Evolutionary conservation across 2,888 invertebrate genomes (phyloP).

Genomic region (Sepiola atlantica): DNA sequence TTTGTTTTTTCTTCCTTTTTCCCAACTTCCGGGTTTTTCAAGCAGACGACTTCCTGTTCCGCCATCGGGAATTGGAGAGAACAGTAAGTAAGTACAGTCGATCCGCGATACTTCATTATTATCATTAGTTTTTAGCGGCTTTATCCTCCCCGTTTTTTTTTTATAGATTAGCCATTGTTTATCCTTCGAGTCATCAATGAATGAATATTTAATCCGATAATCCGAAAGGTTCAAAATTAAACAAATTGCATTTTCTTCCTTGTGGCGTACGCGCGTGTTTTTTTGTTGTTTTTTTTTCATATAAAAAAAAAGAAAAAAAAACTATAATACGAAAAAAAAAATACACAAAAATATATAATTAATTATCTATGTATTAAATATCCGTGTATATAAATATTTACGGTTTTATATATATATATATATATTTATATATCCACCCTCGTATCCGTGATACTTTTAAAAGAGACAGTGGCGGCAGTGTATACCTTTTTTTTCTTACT

Average conservation of each 20-base stretch:
- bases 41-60: slow-evolving; percentile 47
- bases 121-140: background rate
- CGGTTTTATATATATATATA: too few relatives aligned
- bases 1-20: background rate
- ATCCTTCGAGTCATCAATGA: slow-evolving; percentile 32
- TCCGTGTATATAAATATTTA: too few relatives aligned
- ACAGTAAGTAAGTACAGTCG: background rate
- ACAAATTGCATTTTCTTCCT: background rate
- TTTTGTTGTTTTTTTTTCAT: too few relatives aligned
- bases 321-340: too few relatives aligned
- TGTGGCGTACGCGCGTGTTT: background rate
- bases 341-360: background rate
- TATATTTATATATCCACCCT: background rate
- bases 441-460: background rate
- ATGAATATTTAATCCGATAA: background rate
- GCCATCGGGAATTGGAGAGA: slow-evolving; percentile 40
- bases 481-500: background rate
- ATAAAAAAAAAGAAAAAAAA: too few relatives aligned
- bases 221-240: background rate
- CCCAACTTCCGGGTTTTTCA: slow-evolving; percentile 38
- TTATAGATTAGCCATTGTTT: background rate
- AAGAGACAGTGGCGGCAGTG: background rate
- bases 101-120: background rate
- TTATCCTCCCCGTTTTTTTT: background rate
- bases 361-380: background rate